These are phyloP conservation scores for Leuctra nigra DNA, from an alignment of 2,888 invertebrate species.

Conservation along the genomic window DNA sequence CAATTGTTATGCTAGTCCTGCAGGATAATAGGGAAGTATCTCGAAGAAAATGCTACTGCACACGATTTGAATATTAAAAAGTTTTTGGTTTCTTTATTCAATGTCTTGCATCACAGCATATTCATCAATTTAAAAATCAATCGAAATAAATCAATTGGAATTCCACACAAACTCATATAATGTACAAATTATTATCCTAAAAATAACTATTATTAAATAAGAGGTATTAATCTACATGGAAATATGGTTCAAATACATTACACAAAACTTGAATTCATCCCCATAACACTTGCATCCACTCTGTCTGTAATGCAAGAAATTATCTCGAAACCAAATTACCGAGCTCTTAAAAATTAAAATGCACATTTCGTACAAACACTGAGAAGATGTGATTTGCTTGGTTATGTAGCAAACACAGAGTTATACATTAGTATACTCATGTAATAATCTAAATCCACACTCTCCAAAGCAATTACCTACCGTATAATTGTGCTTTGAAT, in stretches of 20 bases:
- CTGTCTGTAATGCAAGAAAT: constrained; percentile 12
- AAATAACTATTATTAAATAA: not conserved
- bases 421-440: not conserved
- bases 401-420: not conserved
- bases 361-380: constrained; percentile 15
- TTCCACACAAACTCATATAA: constrained; percentile 3
- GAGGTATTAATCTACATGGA: not conserved
- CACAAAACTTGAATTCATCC: not conserved
- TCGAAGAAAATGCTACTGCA: too few species aligned
- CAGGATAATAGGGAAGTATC: too few species aligned
- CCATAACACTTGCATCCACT: not conserved
- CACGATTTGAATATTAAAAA: constrained; percentile 17
- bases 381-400: constrained; percentile 12
- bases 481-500: constrained; percentile 6
- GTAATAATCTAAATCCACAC: constrained; percentile 4
- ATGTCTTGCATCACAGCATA: constrained; percentile 25
- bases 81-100: constrained; percentile 19
- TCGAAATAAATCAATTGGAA: not conserved
- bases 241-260: not conserved
- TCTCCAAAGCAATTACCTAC: constrained; percentile 7
- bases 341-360: constrained; percentile 10
- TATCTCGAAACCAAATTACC: not conserved
- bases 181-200: not conserved
- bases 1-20: too few species aligned
- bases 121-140: not conserved